Percentiles rank a stretch among this genome's conserved stretches.
phyloP scores from a whole-genome alignment of 2,797 vertebrate genomes.

The Craterocephalus amniculus region DNA sequence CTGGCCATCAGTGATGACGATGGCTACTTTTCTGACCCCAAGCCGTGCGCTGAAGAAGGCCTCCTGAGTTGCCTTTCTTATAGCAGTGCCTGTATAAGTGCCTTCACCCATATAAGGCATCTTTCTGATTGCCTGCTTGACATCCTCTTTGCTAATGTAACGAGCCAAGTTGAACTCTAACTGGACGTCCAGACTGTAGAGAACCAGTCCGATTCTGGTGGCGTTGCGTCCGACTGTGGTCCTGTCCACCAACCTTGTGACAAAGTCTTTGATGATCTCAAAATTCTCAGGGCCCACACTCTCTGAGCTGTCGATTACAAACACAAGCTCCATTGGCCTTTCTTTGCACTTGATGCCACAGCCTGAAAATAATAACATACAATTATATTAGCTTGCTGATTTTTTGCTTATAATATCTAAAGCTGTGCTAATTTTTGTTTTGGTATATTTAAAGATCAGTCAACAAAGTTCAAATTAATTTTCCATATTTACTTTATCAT shows the following conservation, averaged over 20 bases:
- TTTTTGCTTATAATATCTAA: not conserved
- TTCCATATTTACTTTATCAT: no score
- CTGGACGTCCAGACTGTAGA: slow-evolving; percentile 90
- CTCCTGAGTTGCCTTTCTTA: slow-evolving; percentile 90
- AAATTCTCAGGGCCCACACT: slow-evolving; percentile 94
- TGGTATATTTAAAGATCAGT: not conserved
- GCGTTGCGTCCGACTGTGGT: slow-evolving; percentile 90
- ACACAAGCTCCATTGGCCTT: slow-evolving; percentile 94
- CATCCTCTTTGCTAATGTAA: slow-evolving; percentile 84
- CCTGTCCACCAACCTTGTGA: slow-evolving; percentile 89
- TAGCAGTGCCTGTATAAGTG: slow-evolving; percentile 91
- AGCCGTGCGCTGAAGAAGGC: slow-evolving; percentile 88
- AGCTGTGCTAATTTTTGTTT: not conserved
- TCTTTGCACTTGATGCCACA: slow-evolving; percentile 94
- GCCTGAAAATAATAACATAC: slow-evolving; percentile 74
- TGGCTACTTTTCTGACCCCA: slow-evolving; percentile 90
- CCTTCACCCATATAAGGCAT: slow-evolving; percentile 93
- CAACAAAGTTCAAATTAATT: not conserved
- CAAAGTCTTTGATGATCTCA: slow-evolving; percentile 94
- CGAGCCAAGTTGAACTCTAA: slow-evolving; percentile 89
- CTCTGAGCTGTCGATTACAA: slow-evolving; percentile 95
- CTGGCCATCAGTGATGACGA: slow-evolving; percentile 93
- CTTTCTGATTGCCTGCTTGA: slow-evolving; percentile 89
- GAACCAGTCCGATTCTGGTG: slow-evolving; percentile 90
- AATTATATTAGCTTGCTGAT: not conserved